Evolutionary conservation across 2,113 vertebrate species (phyloP), one percentile per base, ranked within the genome.

Genomic region (Nettapus auritus): DNA sequence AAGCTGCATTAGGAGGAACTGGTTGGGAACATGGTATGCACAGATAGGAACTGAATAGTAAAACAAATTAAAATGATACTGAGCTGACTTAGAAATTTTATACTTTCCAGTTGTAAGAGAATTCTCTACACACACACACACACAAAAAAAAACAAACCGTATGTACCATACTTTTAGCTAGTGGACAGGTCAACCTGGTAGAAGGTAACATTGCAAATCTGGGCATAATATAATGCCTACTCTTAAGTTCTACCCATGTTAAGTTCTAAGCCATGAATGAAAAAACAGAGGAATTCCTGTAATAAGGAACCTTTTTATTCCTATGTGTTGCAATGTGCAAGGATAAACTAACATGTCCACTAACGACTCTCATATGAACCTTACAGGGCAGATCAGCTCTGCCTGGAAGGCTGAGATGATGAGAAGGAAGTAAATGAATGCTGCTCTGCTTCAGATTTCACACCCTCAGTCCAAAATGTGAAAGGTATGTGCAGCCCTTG

Each of bases 311-410:
- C 0, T 34, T 71, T 75, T 33, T 8, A 71, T 48, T 79, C 29
- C 44, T 33, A 4, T 3, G 0, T 0, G 4, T 8, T 52, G 52
- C 26, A 56, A 46, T 0, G 2, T 8, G 22, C 57, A 82, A 80
- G 53, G 75, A 33, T 25, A 28, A 82, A 85, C 12, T 4, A 40
- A 13, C 1, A 4, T 23, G 10, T 3, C 13, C 23, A 9, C 7
- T 36, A 29, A 44, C 2, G 22, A 23, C 14, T 12, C 52, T 63
- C 15, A 6, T 5, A 1, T 8, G 46, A 88, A n/a, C 38, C 31
- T 70, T 68, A 60, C 31, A 26, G n/a, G 66, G 75, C 12, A 77
- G 63, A 53, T 23, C 40, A 88, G 8, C 56, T 46, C n/a, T 79
- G 40, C 38, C 69, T 26, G 46, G 60, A 56, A 63, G 55, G 71